phyloP scores from a whole-genome alignment of 2,888 invertebrate genomes.

The Camponotus fellah region DNA sequence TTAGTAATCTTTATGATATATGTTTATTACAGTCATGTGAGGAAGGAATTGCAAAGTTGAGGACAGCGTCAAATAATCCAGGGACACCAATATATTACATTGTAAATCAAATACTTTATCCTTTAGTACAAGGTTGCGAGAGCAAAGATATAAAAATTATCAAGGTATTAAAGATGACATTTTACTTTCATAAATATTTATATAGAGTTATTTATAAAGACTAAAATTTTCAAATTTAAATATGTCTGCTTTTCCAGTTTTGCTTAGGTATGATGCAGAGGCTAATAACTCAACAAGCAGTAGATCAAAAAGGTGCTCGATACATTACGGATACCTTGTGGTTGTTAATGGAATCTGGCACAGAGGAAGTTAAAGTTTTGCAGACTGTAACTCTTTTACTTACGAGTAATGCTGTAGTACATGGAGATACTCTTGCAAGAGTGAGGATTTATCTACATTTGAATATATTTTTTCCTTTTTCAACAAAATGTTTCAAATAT shows the following conservation, averaged over 20 bases:
- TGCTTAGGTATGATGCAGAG: constrained; percentile 97
- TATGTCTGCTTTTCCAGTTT: constrained; percentile 88
- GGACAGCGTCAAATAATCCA: constrained; percentile 92
- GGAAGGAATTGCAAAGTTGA: constrained; percentile 96
- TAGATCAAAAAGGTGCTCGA: constrained; percentile 96
- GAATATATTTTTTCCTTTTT: not conserved
- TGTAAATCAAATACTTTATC: constrained; percentile 97
- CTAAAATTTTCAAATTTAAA: constrained; percentile 19
- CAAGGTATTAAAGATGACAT: constrained; percentile 88
- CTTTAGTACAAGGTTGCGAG: constrained; percentile 98
- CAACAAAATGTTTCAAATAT: constrained; percentile 20
- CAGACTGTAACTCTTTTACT: constrained; percentile 98
- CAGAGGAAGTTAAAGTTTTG: constrained; percentile 97
- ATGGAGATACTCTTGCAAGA: constrained; percentile 97
- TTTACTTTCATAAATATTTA: not conserved
- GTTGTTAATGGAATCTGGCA: constrained; percentile 97
- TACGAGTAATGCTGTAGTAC: constrained; percentile 98
- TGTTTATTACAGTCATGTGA: constrained; percentile 94
- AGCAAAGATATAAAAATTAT: constrained; percentile 98
- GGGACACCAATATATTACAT: constrained; percentile 95
- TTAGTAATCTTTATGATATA: not conserved
- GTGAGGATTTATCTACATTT: constrained; percentile 86
- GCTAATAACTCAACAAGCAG: constrained; percentile 95
- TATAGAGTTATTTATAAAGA: not conserved
- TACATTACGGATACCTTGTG: constrained; percentile 97